Base-by-base conservation (phyloP, 2,113 vertebrate genomes). In the Chunga burmeisteri region DNA sequence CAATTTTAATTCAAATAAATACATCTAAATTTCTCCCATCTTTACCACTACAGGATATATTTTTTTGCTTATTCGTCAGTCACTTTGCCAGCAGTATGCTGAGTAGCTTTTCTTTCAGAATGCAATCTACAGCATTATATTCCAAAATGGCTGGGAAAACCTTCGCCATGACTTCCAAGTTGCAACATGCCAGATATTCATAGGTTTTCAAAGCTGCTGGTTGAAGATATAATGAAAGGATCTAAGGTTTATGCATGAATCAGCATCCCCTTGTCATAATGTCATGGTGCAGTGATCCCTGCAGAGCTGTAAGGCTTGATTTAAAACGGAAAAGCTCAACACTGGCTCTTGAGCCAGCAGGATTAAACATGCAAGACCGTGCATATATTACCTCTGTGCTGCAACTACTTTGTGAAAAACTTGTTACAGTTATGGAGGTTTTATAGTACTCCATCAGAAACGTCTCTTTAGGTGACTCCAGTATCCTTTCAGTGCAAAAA, bases 181-280 rank as follows among this genome's bases (percentile, higher is more conserved):
- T 74, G 61, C 55, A 81, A 84, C 63, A 58, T 16, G 67, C 34
- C 50, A 86, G 42, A 83, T 92, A 92, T 81, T 91, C 70, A 88
- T 36, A 73, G 56, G 66, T 62, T 94, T 96, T 93, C 65, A 78
- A 81, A 84, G 84, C 81, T 94, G 52, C 79, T 90, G 59, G 61
- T 84, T 89, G 87, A 92, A 93, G 53, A 94, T 58, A 93, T 73
- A 84, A 90, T 27, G 58, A 86, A 86, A 96, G 67, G 63, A 93
- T 85, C 71, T 93, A 84, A 94, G 86, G 55, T 96, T 89, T 97
- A 93, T 86, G 90, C 95, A 97, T 98, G 96, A 98, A 98, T 98
- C 97, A 97, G 96, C 97, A 96, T 86, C 88, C 81, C 90, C 63
- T 88, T 96, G 86, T 97, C 92, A 96, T 85, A 93, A 92, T 89